These are phyloP conservation scores for Bombus superbus DNA, from an alignment of 1,140 invertebrate species.

Conservation along the genomic window DNA sequence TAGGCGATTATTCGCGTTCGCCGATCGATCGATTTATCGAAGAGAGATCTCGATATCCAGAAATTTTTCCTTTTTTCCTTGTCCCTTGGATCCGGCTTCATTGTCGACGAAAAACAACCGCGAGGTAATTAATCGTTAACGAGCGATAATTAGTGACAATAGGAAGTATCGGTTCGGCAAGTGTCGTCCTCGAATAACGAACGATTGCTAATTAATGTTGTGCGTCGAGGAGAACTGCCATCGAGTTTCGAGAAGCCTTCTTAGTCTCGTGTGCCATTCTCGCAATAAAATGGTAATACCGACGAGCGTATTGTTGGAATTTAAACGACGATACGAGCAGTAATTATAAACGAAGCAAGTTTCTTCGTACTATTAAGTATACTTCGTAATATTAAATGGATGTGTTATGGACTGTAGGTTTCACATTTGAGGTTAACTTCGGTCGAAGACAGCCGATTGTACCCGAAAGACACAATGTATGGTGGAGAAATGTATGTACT, in stretches of 20 bases:
- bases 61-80: not conserved
- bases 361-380: not conserved
- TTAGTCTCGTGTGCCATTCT: not conserved
- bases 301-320: not conserved
- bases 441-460: no score
- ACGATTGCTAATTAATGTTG: constrained; percentile 10
- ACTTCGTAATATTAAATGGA: not conserved
- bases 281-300: no score
- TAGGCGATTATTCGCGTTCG: not conserved
- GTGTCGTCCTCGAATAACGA: not conserved
- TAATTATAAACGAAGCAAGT: not conserved
- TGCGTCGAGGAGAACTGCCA: not conserved
- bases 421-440: no score
- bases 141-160: constrained; percentile 15
- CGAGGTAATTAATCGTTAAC: not conserved
- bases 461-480: no score
- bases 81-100: no score
- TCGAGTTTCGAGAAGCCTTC: not conserved
- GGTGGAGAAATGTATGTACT: no score
- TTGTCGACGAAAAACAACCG: not conserved
- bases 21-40: not conserved
- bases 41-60: not conserved
- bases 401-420: no score
- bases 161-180: not conserved
- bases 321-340: not conserved